phyloP scores from a whole-genome alignment of 2,113 vertebrate genomes.

The Burhinus oedicnemus region DNA sequence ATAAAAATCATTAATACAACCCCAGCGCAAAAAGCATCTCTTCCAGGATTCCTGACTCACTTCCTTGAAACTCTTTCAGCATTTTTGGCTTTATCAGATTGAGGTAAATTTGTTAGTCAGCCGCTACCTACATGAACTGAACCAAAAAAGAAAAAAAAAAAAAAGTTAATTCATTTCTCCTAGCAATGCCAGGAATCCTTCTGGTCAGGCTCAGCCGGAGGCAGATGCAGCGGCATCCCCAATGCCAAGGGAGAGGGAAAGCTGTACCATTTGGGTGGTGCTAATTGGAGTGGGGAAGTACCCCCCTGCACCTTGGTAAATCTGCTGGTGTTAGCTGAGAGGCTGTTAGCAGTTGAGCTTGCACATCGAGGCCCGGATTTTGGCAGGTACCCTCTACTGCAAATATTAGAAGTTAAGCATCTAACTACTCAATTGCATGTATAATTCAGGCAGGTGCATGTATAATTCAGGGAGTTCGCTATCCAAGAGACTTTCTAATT shows the following conservation, averaged over 20 bases:
- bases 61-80: constrained; percentile 46
- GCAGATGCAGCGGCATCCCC: neutral
- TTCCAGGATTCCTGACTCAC: constrained; percentile 20
- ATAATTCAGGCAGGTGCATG: constrained; percentile 58
- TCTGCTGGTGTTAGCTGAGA: neutral
- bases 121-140: neutral
- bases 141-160: neutral
- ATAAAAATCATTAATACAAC: constrained; percentile 41
- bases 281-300: neutral
- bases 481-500: constrained; percentile 52
- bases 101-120: neutral
- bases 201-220: neutral
- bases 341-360: neutral
- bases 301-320: neutral
- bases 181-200: constrained; percentile 38
- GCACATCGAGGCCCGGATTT: neutral
- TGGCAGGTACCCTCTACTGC: neutral
- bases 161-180: constrained; percentile 46
- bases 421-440: constrained; percentile 45
- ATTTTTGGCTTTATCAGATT: constrained; percentile 23
- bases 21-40: neutral
- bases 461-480: constrained; percentile 33
- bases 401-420: constrained; percentile 53
- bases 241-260: neutral
- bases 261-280: neutral